phyloP scores from a whole-genome alignment of 2,888 invertebrate species.

The Hirudinaria manillensis region DNA sequence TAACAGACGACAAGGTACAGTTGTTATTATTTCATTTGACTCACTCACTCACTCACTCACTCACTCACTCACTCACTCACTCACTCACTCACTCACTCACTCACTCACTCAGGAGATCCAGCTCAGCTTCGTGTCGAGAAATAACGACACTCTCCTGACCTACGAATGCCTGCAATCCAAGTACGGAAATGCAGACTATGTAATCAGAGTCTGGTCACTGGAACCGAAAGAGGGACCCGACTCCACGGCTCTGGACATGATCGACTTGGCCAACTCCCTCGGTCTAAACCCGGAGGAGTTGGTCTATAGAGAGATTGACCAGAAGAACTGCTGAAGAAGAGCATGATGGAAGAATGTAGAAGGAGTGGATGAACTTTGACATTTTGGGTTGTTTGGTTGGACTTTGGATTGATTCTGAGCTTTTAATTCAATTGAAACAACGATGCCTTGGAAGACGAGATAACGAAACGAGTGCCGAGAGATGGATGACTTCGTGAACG shows the following conservation, averaged over 20 bases:
- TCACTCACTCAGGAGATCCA: not conserved
- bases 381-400: no score
- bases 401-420: no score
- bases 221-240: not conserved
- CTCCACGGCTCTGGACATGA: not conserved
- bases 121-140: not conserved
- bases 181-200: not conserved
- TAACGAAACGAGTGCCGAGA: no score
- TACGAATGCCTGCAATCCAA: not conserved
- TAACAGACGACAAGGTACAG: no score
- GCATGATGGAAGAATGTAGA: no score
- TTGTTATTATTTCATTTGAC: no score
- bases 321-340: no score
- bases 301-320: no score
- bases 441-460: no score
- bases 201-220: not conserved
- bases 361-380: no score
- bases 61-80: not conserved
- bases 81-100: not conserved
- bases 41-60: not conserved
- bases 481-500: no score
- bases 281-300: not conserved
- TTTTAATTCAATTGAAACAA: no score
- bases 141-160: not conserved
- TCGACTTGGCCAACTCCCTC: not conserved